These are phyloP conservation scores for Anoncus sp. DNA, from an alignment of 2,888 invertebrate genomes.

Conservation along the genomic window DNA sequence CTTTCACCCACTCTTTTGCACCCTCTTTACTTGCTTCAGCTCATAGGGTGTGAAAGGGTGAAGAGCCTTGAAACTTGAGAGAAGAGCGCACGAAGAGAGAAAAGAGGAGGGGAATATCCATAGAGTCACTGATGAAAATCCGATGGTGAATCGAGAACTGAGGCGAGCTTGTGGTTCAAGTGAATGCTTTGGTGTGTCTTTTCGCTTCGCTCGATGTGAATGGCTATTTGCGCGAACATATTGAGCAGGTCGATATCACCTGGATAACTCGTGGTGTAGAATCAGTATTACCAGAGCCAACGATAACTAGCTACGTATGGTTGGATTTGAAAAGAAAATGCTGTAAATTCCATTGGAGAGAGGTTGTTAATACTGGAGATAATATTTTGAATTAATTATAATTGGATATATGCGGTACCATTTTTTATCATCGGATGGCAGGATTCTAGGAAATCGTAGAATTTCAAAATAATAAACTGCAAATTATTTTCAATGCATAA, in stretches of 20 bases:
- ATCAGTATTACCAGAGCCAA: slow-evolving; percentile 8
- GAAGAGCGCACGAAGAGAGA: slow-evolving; percentile 6
- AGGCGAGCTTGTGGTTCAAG: slow-evolving; percentile 6
- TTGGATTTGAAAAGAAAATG: slow-evolving; percentile 8
- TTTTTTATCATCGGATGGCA: too few relatives aligned
- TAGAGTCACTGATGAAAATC: slow-evolving; percentile 42
- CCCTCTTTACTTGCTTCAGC: slow-evolving; percentile 13
- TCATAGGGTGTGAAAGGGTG: slow-evolving; percentile 51
- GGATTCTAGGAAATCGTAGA: too few relatives aligned
- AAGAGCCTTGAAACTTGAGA: slow-evolving; percentile 46
- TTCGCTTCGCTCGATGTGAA: slow-evolving; percentile 27
- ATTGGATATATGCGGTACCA: neutral
- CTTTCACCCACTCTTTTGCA: slow-evolving; percentile 21
- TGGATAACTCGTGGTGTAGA: neutral
- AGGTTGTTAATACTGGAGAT: neutral
- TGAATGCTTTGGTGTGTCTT: slow-evolving; percentile 28
- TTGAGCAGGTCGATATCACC: slow-evolving; percentile 36
- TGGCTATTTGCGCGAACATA: slow-evolving; percentile 28
- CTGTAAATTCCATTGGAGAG: too few relatives aligned
- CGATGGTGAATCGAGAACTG: slow-evolving; percentile 29
- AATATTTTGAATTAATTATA: neutral
- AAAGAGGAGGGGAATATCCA: neutral
- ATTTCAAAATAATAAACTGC: too few relatives aligned
- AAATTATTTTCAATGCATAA: too few relatives aligned
- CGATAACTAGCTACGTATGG: neutral